Percentiles rank a stretch among this genome's conserved stretches.
These are phyloP conservation scores for Myotis findleyi DNA, from an alignment of 2,797 vertebrate species.

Conservation along the genomic window DNA sequence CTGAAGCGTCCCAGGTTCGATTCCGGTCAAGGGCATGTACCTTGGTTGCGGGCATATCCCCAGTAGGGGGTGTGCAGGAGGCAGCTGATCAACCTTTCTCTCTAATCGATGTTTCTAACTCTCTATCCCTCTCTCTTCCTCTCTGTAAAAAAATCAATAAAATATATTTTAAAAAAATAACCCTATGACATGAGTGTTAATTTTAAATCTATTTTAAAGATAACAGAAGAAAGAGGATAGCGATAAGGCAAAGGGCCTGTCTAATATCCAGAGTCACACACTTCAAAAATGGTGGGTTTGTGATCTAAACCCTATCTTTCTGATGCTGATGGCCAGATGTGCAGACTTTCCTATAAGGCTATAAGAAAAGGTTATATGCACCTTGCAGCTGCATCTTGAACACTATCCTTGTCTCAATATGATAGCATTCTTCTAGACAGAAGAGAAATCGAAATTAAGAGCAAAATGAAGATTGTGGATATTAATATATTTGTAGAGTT, in stretches of 20 bases:
- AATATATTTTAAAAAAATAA: not conserved
- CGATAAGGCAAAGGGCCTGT: not conserved
- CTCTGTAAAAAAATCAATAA: too few relatives aligned
- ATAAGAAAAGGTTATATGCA: not conserved
- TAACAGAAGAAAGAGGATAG: not conserved
- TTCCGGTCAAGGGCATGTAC: too few relatives aligned
- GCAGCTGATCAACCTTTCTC: too few relatives aligned
- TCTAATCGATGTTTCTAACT: too few relatives aligned
- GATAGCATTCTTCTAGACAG: not conserved
- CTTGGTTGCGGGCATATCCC: too few relatives aligned
- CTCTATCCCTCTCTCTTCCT: too few relatives aligned
- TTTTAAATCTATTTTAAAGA: not conserved
- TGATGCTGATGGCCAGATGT: not conserved
- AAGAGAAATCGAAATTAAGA: not conserved
- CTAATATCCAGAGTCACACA: not conserved
- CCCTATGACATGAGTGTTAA: not conserved
- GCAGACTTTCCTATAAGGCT: not conserved
- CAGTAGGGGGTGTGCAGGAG: too few relatives aligned
- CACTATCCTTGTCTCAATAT: not conserved
- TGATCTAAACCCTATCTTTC: not conserved
- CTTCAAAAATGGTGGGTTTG: not conserved
- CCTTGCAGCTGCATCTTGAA: not conserved
- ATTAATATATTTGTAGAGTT: not conserved
- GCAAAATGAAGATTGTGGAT: not conserved
- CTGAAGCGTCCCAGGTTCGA: too few relatives aligned